These are phyloP conservation scores for Lepidochitona cinerea DNA, from an alignment of 2,888 invertebrate species.

Conservation along the genomic window DNA sequence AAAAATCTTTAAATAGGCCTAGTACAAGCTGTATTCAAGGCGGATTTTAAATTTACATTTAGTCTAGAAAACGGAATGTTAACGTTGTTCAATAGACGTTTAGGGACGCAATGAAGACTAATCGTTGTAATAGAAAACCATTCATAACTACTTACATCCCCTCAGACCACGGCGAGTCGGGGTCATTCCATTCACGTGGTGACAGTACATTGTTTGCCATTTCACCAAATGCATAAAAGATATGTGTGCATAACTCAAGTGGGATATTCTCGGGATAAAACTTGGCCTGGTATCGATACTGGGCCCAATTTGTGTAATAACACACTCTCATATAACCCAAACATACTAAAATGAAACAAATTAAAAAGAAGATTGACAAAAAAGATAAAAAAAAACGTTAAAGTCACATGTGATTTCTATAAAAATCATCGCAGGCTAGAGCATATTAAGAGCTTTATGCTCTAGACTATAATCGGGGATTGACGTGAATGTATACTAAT, in stretches of 20 bases:
- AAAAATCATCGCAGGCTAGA: too few species aligned
- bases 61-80: too few species aligned
- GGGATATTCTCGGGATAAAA: conserved; percentile 95
- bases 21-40: too few species aligned
- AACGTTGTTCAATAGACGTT: too few species aligned
- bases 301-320: conserved; percentile 99
- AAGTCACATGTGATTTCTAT: too few species aligned
- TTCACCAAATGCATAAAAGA: conserved; percentile 98
- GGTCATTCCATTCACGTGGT: conserved; percentile 94
- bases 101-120: too few species aligned
- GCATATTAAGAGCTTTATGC: too few species aligned
- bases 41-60: too few species aligned
- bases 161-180: conserved; percentile 69
- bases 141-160: conserved; percentile 54
- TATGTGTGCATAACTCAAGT: conserved; percentile 94
- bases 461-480: too few species aligned
- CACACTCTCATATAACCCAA: conserved; percentile 73
- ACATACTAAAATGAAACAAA: background rate
- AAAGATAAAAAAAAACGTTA: background rate
- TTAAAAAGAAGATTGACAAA: background rate
- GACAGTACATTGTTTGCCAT: conserved; percentile 94
- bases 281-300: conserved; percentile 94
- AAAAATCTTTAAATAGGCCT: too few species aligned
- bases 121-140: too few species aligned
- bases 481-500: too few species aligned